Evolutionary conservation across 2,113 vertebrate species (phyloP).

Genomic region (Neotoma lepida): DNA sequence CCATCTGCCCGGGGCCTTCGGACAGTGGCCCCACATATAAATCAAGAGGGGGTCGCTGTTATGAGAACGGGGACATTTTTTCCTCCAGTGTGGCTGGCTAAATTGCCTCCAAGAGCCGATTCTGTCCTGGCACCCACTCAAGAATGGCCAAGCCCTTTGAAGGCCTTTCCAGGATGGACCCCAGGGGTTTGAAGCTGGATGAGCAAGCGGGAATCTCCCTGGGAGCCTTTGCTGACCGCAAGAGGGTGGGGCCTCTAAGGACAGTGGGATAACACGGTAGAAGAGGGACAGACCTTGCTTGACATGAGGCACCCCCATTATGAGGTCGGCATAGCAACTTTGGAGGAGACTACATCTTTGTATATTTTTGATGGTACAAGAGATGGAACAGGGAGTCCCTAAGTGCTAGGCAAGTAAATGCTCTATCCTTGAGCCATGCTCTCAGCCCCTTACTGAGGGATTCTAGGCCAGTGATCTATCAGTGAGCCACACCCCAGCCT

Average conservation of each 20-base stretch:
- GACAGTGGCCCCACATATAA: constrained; percentile 66
- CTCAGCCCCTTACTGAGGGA: background rate
- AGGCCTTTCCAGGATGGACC: constrained; percentile 71
- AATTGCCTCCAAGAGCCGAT: constrained; percentile 61
- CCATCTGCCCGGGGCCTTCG: constrained; percentile 14
- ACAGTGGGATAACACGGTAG: background rate
- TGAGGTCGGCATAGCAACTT: background rate
- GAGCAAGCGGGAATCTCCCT: constrained; percentile 6
- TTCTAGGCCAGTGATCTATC: background rate
- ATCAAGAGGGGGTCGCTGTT: constrained; percentile 71
- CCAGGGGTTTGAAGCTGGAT: constrained; percentile 61
- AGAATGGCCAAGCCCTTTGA: constrained; percentile 74
- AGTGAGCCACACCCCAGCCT: background rate
- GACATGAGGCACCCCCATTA: rapidly evolving
- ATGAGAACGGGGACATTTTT: constrained; percentile 75
- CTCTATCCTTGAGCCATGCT: background rate
- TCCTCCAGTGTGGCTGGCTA: constrained; percentile 70
- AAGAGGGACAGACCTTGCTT: background rate
- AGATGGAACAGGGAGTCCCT: background rate
- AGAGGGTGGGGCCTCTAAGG: background rate
- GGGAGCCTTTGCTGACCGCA: constrained; percentile 27
- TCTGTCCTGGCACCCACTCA: constrained; percentile 67
- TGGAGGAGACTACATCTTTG: background rate
- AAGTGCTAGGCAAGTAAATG: background rate
- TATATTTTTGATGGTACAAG: background rate